Evolutionary conservation across 2,888 invertebrate species (phyloP), one percentile per base, ranked within the genome.

Genomic region (Spicauda simplicius): DNA sequence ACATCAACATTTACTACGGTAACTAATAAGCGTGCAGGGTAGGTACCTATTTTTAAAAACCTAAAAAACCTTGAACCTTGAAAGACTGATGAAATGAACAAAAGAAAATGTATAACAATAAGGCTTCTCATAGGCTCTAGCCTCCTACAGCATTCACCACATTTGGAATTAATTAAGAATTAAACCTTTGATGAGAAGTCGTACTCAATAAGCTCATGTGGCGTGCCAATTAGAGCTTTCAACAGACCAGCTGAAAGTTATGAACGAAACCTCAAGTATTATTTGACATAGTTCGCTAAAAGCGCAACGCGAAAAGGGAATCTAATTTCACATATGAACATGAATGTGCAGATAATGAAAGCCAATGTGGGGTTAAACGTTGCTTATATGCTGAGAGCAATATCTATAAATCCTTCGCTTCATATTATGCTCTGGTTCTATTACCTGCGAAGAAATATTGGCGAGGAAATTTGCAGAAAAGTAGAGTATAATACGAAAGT

Each of bases 241-340:
- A 16, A 48, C 16, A n/a, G 48, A 48, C 48, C 16, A 16, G 5
- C 48, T 48, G 48, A 48, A 48, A 48, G 48, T 48, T 48, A 16
- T 48, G 48, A 48, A 48, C 48, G n/a, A 48, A 48, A 48, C 48
- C 48, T 48, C 48, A 16, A 48, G 18, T 37, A 33, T 56, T 16
- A 19, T 41, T 57, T 57, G 41, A 57, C 41, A 57, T 41, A 57
- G 57, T 41, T 57, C 14, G 12, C 37, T 57, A 41, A 57, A 57
- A 41, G 25, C 25, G 57, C 19, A 57, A 41, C 37, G n/a, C 57
- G 10, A 19, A 16, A 25, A 25, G 25, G 25, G 25, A 16, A 55
- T 41, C 41, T 57, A 57, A 16, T 18, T 18, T 37, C 7, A 57
- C 4, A 56, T 30, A 55, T 41, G 41, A 41, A 41, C 41, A 18